Base-by-base conservation (phyloP, 1,140 invertebrate species). In the Marisa cornuarietis region DNA sequence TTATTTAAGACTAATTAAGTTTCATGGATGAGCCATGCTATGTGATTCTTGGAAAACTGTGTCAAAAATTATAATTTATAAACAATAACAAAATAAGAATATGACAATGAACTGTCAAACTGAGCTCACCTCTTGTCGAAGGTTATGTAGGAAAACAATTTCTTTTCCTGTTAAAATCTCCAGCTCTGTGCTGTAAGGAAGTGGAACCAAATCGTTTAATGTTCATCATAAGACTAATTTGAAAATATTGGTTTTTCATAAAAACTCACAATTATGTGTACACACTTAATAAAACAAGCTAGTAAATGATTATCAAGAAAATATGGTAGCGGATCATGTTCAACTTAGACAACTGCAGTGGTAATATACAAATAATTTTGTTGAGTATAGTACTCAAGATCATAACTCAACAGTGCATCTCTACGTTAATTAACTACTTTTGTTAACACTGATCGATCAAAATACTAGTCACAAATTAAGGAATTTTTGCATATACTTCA, bases 141-240 rank as follows among this genome's bases (percentile, higher is more conserved):
- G 26, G 24, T 58, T 71, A 14, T 71, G 65, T 5, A 82, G 31
- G 24, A 82, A 82, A 9, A 75, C 65, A 58, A 79, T 74, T 62
- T 79, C 77, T 42, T 61, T 72, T 52, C 77, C 81, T 49, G 61
- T 74, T 58, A 82, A 63, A 16, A 54, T 49, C 26, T 63, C 71
- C 24, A 79, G 24, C 20, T 71, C 69, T 52, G 52, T 58, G 22
- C 76, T 79, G 52, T n/a, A 66, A 31, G 58, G 24, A 26, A 24
- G 49, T 42, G 18, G 0, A 7, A 31, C 14, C 9, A 74, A 22
- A 62, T 31, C 13, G 8, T 79, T 52, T 58, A 61, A 58, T 42
- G 31, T 42, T 54, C 42, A 52, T 26, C 13, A n/a, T 63, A 24
- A 14, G 13, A 14, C n/a, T 7, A 22, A 62, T 20, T 8, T 31